Conservation (phyloP, 2,888 invertebrate genomes). For the Parthenolecanium corni region DNA sequence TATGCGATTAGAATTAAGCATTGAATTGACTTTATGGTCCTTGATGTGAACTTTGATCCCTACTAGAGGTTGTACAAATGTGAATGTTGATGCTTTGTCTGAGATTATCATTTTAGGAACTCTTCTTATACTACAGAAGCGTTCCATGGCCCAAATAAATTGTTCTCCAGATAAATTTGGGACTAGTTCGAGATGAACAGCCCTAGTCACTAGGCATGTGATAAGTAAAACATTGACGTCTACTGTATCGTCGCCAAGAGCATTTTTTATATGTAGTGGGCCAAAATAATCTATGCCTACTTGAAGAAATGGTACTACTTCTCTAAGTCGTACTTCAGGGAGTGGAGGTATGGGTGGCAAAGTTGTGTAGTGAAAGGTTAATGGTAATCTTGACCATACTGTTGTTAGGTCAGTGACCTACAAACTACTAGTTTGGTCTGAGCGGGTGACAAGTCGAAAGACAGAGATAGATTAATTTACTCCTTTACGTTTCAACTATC, state of each 20-base stretch:
- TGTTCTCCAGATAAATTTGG: neutral
- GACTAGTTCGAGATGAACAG: neutral
- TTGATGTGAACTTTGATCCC: neutral
- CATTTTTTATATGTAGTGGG: neutral
- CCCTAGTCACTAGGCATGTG: conserved; percentile 2
- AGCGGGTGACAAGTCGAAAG: neutral
- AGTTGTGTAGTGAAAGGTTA: neutral
- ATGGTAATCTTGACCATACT: too few relatives aligned
- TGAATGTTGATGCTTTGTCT: neutral
- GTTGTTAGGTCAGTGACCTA: too few relatives aligned
- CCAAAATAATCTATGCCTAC: neutral
- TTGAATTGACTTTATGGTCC: neutral
- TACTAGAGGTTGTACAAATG: neutral
- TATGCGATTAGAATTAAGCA: neutral
- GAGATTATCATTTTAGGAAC: neutral
- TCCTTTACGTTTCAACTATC: neutral
- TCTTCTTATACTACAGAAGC: neutral
- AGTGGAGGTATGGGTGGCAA: neutral
- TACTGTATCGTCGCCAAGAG: neutral
- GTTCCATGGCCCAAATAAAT: neutral
- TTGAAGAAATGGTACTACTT: neutral
- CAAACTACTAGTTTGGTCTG: too few relatives aligned
- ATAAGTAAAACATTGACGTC: neutral
- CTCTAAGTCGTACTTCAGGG: neutral
- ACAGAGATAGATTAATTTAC: conserved; percentile 25